phyloP scores from a whole-genome alignment of 2,113 vertebrate species.

The Reinhardtius hippoglossoides region DNA sequence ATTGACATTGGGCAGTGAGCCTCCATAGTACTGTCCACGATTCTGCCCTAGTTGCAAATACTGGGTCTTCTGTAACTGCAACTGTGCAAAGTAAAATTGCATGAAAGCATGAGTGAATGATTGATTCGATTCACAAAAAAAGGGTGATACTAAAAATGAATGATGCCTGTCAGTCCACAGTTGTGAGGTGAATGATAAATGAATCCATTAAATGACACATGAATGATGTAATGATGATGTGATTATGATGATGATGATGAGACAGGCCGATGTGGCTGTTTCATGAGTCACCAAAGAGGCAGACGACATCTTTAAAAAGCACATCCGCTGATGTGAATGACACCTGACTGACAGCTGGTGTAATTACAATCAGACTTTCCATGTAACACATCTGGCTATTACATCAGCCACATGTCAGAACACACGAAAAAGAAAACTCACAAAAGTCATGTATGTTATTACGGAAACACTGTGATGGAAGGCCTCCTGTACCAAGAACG shows the following conservation, averaged over 20 bases:
- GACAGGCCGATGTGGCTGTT: constrained; percentile 39
- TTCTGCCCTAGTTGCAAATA: constrained; percentile 98
- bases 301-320: constrained; percentile 44
- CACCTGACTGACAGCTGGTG: constrained; percentile 57
- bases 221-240: background rate
- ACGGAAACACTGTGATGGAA: constrained; percentile 31
- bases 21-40: constrained; percentile 98
- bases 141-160: constrained; percentile 58
- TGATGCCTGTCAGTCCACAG: constrained; percentile 47
- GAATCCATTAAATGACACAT: constrained; percentile 32
- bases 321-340: constrained; percentile 48
- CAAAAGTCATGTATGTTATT: constrained; percentile 31
- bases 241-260: background rate
- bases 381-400: constrained; percentile 49
- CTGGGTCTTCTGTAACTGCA: constrained; percentile 99
- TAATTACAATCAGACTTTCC: constrained; percentile 36
- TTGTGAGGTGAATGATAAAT: constrained; percentile 36
- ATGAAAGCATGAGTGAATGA: constrained; percentile 85
- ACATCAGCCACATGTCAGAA: constrained; percentile 27
- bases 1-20: constrained; percentile 98
- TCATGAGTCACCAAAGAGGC: constrained; percentile 34
- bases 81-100: constrained; percentile 89
- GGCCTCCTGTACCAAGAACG: constrained; percentile 4
- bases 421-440: constrained; percentile 27
- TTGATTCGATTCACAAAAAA: constrained; percentile 72